These are phyloP conservation scores for Pyrocoelia pectoralis DNA, from an alignment of 2,888 invertebrate genomes.

Conservation along the genomic window DNA sequence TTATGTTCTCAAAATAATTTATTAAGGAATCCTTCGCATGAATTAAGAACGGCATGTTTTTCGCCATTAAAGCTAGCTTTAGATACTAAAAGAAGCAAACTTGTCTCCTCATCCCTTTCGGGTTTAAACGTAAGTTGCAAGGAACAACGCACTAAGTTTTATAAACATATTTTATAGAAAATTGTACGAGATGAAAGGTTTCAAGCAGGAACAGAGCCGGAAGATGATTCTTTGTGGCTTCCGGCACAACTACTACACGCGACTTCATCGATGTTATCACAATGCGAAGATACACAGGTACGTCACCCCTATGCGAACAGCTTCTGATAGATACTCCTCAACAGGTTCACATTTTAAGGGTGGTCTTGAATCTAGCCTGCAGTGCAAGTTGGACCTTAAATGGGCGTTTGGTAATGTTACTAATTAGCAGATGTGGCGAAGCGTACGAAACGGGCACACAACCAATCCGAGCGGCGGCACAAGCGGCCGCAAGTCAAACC, in stretches of 20 bases:
- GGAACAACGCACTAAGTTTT: too few species aligned
- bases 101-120: conserved; percentile 82
- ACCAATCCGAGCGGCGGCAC: conserved; percentile 84
- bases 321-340: too few species aligned
- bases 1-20: conserved; percentile 80
- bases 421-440: conserved; percentile 84
- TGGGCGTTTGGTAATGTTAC: conserved; percentile 86
- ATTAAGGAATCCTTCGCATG: conserved; percentile 80
- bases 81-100: conserved; percentile 86
- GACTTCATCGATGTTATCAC: conserved; percentile 79
- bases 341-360: conserved; percentile 70
- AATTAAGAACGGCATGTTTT: conserved; percentile 84
- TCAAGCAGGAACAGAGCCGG: conserved; percentile 88
- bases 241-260: conserved; percentile 90
- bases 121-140: conserved; percentile 88
- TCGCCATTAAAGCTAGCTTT: conserved; percentile 85
- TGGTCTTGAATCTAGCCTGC: conserved; percentile 87
- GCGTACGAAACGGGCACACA: conserved; percentile 81
- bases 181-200: conserved; percentile 91
- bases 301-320: conserved; percentile 35
- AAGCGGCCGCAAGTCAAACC: conserved; percentile 91
- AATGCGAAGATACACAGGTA: conserved; percentile 90
- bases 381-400: conserved; percentile 90
- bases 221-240: conserved; percentile 92
- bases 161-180: conserved; percentile 73